Base-by-base conservation (phyloP, 2,113 vertebrate genomes). In the Chamaea fasciata region DNA sequence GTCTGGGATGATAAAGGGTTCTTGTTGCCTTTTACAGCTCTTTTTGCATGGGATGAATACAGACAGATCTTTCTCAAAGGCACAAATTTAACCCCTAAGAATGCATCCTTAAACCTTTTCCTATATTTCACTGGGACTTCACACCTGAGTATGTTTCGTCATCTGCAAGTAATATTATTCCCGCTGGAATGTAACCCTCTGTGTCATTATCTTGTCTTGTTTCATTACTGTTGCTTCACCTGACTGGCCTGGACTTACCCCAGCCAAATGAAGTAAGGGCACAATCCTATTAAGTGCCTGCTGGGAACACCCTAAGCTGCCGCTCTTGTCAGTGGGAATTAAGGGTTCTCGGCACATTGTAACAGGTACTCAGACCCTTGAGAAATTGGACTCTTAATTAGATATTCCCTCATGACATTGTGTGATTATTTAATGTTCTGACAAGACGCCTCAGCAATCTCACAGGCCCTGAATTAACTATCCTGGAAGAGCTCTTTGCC, bases 381-480 rank as follows among this genome's bases (percentile, higher is more conserved):
- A 94, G 93, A 83, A 92, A 88, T 44, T 49, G 52, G 65, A 47
- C 73, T 90, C 18, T 82, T 94, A 93, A 96, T 96, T 95, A 95
- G 64, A 71, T 76, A 90, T 81, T 92, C 90, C 83, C 92, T 92
- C 39, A 27, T 88, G 92, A 90, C 70, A 60, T 52, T 80, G 68
- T 47, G 60, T 87, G 71, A 93, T 94, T 93, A 94, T 96, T 94
- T 95, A 93, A 95, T 57, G 83, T 79, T 92, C 93, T 90, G 88
- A 94, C 53, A 96, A 77, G 79, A 90, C 1, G 5, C 49, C 79
- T 93, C 71, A 81, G 90, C 88, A 77, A 74, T 94, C 88, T 95
- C 79, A 17, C 18, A 75, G 68, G 47, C 64, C 73, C 76, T 77
- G 64, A 92, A 95, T 96, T 93, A 87, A 84, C 83, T 57, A 13